phyloP scores from a whole-genome alignment of 2,797 vertebrate species.

The Lepus townsendii region DNA sequence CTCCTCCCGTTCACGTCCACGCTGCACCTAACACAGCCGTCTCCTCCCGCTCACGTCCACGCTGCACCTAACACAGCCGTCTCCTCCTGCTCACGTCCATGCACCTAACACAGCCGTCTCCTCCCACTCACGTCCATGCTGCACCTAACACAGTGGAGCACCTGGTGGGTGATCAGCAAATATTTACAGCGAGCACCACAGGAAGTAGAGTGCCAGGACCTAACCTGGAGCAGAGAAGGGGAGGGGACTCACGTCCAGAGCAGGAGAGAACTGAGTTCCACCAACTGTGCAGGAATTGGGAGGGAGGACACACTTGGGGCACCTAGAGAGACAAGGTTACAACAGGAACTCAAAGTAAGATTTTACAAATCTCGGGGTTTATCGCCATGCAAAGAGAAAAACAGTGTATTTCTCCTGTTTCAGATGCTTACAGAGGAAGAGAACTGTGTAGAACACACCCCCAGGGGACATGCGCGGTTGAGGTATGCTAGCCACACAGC shows the following conservation, averaged over 20 bases:
- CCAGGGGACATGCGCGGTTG: accelerated
- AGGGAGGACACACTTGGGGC: not conserved
- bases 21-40: no score
- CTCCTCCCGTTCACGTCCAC: no score
- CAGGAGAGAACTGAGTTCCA: not conserved
- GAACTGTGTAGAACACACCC: not conserved
- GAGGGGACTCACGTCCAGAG: not conserved
- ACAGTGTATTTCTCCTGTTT: not conserved
- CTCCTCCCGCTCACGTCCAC: no score
- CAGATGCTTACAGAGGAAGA: not conserved
- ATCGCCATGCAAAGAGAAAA: not conserved
- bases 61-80: no score
- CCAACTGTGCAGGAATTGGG: not conserved
- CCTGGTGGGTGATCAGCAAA: not conserved
- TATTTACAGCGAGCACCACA: not conserved
- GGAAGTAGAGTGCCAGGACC: not conserved
- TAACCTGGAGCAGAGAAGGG: not conserved
- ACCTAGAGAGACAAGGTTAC: no score
- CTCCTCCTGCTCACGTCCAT: no score
- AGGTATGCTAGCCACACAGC: no score
- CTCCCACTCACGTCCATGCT: no score
- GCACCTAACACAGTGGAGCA: not conserved
- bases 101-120: no score
- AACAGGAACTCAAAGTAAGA: no score
- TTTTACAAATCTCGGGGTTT: not conserved